Base-by-base conservation (phyloP, 2,113 vertebrate genomes). In the Terrapene triunguis region DNA sequence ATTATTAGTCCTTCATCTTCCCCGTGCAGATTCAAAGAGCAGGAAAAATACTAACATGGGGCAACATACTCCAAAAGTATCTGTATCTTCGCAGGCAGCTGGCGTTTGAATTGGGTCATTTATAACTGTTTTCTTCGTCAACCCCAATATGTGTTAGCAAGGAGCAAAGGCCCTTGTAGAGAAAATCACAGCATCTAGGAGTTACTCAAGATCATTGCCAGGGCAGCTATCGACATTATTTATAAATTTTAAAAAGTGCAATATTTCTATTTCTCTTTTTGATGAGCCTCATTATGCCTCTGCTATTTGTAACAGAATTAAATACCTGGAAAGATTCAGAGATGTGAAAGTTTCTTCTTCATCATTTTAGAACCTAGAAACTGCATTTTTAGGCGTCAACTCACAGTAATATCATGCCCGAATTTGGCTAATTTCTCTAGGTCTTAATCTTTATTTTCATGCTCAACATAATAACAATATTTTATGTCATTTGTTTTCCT, bases 371-470 rank as follows among this genome's bases (percentile, higher is more conserved):
- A 2, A 0, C 87, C 82, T 91, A 10, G 14, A 88, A 88, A 57
- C 89, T 51, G 84, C 86, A 93, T 42, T 59, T 38, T 93, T 88
- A 96, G 93, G 92, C 38, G 13, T 95, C 89, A 82, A 92, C 92
- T 80, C 11, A 80, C 65, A 90, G 82, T 85, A 93, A 35, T 57
- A 91, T 93, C 10, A 51, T 65, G 32, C 54, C 65, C 87, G 38
- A 89, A 59, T 22, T 79, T 93, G 89, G 81, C 81, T 5, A 42
- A 19, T 54, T 44, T 54, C 24, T 55, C 24, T 57, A 3, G 12
- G 74, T 78, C 44, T 47, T 44, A 78, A 25, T 47, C 44, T 78
- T 44, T 27, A 47, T 47, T 78, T 78, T 47, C 42, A 29, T 29
- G 74, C 24, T 47, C 24, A 47, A 27, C 42, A 47, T 27, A 44